Evolutionary conservation across 1,140 invertebrate species (phyloP), one percentile per base, ranked within the genome.

Genomic region (Lysiphlebus fabarum): DNA sequence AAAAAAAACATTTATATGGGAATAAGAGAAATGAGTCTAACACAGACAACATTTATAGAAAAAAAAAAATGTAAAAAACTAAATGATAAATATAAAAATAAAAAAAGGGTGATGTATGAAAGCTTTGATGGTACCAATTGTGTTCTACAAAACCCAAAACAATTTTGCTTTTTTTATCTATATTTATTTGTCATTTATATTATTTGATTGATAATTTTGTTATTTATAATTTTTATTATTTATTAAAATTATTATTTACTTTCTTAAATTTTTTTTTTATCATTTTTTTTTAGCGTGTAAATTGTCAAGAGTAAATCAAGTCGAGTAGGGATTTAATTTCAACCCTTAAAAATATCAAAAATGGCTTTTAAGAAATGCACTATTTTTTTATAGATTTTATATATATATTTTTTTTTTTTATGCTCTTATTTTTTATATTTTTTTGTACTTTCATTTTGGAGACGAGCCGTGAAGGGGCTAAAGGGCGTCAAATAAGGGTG

Each of bases 241-340:
- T 12, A 53, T 47, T 44, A n/a, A 4, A 17, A 8, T 53, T 17
- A 38, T 37, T 17, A 53, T 51, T 48, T 44, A 41, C 43, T 56
- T 38, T 57, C 45, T 48, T 49, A 44, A 62, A 63, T 49, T 62
- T 65, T 17, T 45, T 44, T 26, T 53, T 14, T 56, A 44, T 50
- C 42, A 36, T 36, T 53, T 49, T 17, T 43, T 45, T 38, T 64
- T 58, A 62, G 64, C 58, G 54, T 66, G 67, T 64, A 69, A 62
- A 75, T 78, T 76, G 76, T 76, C 66, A 70, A 71, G 56, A 64
- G 66, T 26, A 4, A 26, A 4, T 2, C 4, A 4, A 26, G 2
- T 78, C 75, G 75, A 77, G 77, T 78, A 76, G 70, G 74, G 76
- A 71, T 80, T 78, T 75, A 77, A n/a, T n/a, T n/a, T n/a, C n/a